phyloP scores from a whole-genome alignment of 2,113 vertebrate species.

The Pseudolaguvia tuberculata region DNA sequence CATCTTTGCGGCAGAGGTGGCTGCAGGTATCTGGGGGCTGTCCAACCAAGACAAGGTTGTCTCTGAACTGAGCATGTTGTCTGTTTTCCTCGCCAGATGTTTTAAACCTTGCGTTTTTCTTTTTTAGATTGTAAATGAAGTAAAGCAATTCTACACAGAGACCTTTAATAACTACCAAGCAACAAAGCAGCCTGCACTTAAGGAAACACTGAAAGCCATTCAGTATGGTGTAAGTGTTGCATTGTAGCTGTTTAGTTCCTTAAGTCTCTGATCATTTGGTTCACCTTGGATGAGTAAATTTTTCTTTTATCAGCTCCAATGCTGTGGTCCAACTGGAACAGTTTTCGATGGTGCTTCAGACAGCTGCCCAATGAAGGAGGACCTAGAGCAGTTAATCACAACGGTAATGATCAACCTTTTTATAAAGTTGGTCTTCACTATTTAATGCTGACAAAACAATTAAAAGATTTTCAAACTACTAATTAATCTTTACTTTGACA shows the following conservation, averaged over 20 bases:
- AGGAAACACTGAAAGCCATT: slow-evolving; percentile 75
- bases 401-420: slow-evolving; percentile 64
- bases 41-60: slow-evolving; percentile 78
- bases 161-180: slow-evolving; percentile 67
- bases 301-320: slow-evolving; percentile 68
- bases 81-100: not conserved
- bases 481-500: not conserved
- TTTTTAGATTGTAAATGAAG: slow-evolving; percentile 73
- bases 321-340: slow-evolving; percentile 74
- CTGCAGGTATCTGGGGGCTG: slow-evolving; percentile 89
- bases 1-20: slow-evolving; percentile 88
- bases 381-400: not conserved
- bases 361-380: slow-evolving; percentile 69
- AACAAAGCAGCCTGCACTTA: slow-evolving; percentile 60
- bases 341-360: slow-evolving; percentile 60
- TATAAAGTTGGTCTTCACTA: not conserved
- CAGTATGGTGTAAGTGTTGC: slow-evolving; percentile 74
- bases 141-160: slow-evolving; percentile 78
- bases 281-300: not conserved
- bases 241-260: not conserved
- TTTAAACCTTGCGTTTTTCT: not conserved
- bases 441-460: not conserved
- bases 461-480: too few species aligned
- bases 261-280: not conserved
- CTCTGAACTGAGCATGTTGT: not conserved